Evolutionary conservation across 2,797 vertebrate genomes (phyloP), one percentile per base, ranked within the genome.

Genomic region (Scleropages formosus): DNA sequence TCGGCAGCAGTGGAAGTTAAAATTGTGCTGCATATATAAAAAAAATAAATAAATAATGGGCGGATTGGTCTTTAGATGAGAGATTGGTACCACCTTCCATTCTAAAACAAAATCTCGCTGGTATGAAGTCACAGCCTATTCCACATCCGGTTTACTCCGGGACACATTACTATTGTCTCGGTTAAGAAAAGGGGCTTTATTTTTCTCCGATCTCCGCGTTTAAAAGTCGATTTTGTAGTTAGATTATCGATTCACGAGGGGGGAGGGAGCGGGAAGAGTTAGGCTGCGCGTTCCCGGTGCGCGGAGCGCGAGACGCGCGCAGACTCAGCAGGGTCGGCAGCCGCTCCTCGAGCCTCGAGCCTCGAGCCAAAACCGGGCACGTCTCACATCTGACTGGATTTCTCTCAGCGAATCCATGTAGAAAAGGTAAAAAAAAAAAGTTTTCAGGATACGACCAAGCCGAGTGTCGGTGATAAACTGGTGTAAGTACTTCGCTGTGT

Each of bases 1-100:
- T 86, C 87, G 91, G 93, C 89, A 93, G 93, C 90, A 85, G 89
- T 89, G 92, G 90, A 95, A 96, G 93, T 96, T 94, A 93, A n/a
- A 94, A 96, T 92, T 91, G 94, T 92, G 93, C 93, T 96, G 95
- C 95, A 94, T 94, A 89, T 94, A 39, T 2, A 2, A 39, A 39
- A 39, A 39, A 39, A 39, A 39, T 39, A 39, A 39, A 39, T 39
- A 39, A 39, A 39, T 39, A 39, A 39, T 91, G 94, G 94, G 94
- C 94, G 95, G 94, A 94, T 92, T 94, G 88, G 90, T 93, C 89
- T 89, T 89, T 90, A 90, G 92, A 90, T 93, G 90, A 89, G 90
- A 90, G 90, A 88, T 91, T 91, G 93, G 93, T 90, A 91, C 94
- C 93, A 93, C 91, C 93, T 94, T 94, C 91, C 90, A 91, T 91